phyloP scores from a whole-genome alignment of 1,140 invertebrate species.

The Yoshiicerus persimilis region DNA sequence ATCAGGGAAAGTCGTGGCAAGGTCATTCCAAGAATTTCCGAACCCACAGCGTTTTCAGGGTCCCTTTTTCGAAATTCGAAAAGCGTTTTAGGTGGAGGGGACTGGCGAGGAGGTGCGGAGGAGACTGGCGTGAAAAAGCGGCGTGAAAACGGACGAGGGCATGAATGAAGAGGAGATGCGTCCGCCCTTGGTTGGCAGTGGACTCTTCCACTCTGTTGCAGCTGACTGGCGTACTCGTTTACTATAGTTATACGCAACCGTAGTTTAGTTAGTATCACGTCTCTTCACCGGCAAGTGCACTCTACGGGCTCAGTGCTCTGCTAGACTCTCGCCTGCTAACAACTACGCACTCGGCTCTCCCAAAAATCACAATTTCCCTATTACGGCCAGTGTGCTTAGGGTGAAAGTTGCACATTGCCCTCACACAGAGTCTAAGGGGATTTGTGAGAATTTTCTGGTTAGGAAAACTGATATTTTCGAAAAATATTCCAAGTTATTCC shows the following conservation, averaged over 20 bases:
- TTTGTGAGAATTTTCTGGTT: neutral
- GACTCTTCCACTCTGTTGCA: constrained; percentile 47
- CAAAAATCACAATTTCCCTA: neutral
- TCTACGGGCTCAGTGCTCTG: neutral
- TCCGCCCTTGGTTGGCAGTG: constrained; percentile 24
- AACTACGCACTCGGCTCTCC: neutral
- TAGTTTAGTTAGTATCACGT: constrained; percentile 40
- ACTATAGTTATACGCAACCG: constrained; percentile 50
- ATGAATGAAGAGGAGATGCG: constrained; percentile 4
- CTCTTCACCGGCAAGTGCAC: constrained; percentile 28
- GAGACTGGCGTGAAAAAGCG: neutral
- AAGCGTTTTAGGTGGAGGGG: neutral
- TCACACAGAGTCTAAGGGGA: neutral
- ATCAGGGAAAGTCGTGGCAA: constrained; percentile 40
- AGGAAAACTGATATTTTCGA: neutral
- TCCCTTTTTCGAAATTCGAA: neutral
- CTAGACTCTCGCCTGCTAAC: neutral
- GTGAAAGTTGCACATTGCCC: constrained; percentile 24
- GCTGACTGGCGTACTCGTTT: constrained; percentile 49
- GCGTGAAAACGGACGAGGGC: neutral
- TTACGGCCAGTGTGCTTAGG: neutral
- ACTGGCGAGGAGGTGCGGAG: neutral
- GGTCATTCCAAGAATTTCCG: constrained; percentile 42
- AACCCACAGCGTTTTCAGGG: neutral
- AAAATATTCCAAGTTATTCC: neutral